Percentiles rank a stretch among this genome's conserved stretches.
Evolutionary conservation across 2,888 invertebrate species (phyloP).

Genomic region (Phania funesta): DNA sequence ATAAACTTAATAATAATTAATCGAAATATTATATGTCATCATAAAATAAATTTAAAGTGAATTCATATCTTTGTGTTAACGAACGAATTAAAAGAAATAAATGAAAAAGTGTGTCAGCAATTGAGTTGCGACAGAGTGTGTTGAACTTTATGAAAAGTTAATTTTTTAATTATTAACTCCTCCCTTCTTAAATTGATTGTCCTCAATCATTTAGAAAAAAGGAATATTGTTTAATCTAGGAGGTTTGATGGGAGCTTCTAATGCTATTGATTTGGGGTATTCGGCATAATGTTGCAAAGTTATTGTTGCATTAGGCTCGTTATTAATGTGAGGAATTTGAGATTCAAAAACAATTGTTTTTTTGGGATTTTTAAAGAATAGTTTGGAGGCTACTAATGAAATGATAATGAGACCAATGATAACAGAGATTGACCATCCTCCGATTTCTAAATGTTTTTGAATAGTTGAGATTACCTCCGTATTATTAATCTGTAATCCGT

Average conservation of each 20-base stretch:
- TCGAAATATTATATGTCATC: too few species aligned
- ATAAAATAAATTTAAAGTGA: too few species aligned
- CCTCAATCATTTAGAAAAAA: too few species aligned
- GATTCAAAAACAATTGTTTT: not conserved
- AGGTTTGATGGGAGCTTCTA: not conserved
- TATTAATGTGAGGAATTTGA: not conserved
- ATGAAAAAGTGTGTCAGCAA: not conserved
- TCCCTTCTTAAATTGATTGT: not conserved
- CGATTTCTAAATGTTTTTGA: not conserved
- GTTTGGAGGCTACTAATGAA: not conserved
- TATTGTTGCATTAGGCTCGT: not conserved
- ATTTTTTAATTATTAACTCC: not conserved
- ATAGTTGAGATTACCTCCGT: not conserved
- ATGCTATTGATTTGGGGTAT: not conserved
- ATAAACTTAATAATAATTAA: too few species aligned
- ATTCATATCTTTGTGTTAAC: too few species aligned
- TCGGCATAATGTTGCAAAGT: not conserved
- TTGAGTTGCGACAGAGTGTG: too few species aligned
- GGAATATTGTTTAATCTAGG: too few species aligned
- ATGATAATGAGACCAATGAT: not conserved
- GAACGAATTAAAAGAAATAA: too few species aligned
- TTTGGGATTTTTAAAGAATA: not conserved
- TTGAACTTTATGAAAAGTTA: too few species aligned
- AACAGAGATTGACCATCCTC: not conserved
- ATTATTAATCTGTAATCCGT: slow-evolving; percentile 10